These are phyloP conservation scores for Psophia crepitans DNA, from an alignment of 2,113 vertebrate genomes.

Conservation along the genomic window DNA sequence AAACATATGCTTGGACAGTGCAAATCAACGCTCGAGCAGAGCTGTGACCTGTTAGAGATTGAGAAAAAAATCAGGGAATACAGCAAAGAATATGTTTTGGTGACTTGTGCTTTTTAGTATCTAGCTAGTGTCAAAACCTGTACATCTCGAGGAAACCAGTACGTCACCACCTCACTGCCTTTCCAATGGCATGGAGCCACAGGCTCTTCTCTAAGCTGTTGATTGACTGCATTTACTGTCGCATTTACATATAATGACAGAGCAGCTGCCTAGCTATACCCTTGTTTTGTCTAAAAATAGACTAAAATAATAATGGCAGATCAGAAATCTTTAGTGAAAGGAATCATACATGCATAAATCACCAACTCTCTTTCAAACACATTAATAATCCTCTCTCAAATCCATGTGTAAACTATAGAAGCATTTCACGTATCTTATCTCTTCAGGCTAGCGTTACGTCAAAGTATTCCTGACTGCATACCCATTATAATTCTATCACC, in stretches of 20 bases:
- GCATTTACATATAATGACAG: neutral
- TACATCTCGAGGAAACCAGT: fast-evolving
- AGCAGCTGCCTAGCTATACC: neutral
- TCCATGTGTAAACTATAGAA: neutral
- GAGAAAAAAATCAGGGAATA: neutral
- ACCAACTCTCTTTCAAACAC: neutral
- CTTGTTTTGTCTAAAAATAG: neutral
- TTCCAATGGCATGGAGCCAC: neutral
- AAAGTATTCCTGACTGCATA: neutral
- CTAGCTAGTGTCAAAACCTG: neutral
- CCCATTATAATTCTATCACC: neutral
- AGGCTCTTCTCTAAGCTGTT: neutral
- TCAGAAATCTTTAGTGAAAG: neutral
- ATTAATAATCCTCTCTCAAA: neutral
- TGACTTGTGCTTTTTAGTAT: neutral
- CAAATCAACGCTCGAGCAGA: neutral
- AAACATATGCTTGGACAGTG: neutral
- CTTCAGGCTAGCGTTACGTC: neutral
- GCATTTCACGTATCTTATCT: neutral
- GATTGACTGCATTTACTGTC: neutral
- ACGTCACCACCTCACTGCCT: neutral
- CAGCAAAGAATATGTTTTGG: neutral
- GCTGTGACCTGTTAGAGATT: fast-evolving
- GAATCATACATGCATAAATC: neutral
- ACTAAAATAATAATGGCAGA: neutral